These are phyloP conservation scores for Callocephalon fimbriatum DNA, from an alignment of 2,113 vertebrate genomes.

Conservation along the genomic window DNA sequence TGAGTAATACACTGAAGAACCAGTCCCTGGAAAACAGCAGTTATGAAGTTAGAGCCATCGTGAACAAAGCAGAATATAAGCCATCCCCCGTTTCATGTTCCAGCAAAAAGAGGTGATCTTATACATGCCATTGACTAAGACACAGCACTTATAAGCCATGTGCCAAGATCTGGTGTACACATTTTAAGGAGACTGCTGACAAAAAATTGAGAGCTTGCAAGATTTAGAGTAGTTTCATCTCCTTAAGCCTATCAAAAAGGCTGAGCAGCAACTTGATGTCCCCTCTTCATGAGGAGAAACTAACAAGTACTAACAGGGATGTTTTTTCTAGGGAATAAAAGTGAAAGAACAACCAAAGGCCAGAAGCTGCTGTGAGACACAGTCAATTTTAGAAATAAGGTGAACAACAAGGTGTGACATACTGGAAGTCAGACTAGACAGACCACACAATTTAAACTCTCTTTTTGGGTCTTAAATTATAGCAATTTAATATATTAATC, in stretches of 20 bases:
- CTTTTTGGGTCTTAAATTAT: not conserved
- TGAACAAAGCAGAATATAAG: not conserved
- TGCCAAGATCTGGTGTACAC: not conserved
- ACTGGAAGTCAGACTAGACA: not conserved
- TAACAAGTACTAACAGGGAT: not conserved
- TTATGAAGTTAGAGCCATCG: not conserved
- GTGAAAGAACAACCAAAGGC: not conserved
- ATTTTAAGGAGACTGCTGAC: not conserved
- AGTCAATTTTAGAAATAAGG: not conserved
- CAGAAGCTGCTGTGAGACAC: not conserved
- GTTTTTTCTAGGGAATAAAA: not conserved
- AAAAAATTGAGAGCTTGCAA: not conserved
- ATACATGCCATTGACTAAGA: not conserved
- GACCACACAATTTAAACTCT: not conserved
- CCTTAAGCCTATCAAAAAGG: not conserved
- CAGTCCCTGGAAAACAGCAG: not conserved
- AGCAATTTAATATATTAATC: not conserved
- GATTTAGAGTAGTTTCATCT: conserved; percentile 9
- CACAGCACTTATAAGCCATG: fast-evolving
- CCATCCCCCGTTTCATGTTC: not conserved
- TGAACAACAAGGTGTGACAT: not conserved
- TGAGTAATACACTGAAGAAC: not conserved
- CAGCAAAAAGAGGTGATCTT: not conserved
- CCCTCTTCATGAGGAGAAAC: not conserved
- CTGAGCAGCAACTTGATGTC: not conserved